phyloP scores from a whole-genome alignment of 2,888 invertebrate genomes.

The Macrophya annulata region DNA sequence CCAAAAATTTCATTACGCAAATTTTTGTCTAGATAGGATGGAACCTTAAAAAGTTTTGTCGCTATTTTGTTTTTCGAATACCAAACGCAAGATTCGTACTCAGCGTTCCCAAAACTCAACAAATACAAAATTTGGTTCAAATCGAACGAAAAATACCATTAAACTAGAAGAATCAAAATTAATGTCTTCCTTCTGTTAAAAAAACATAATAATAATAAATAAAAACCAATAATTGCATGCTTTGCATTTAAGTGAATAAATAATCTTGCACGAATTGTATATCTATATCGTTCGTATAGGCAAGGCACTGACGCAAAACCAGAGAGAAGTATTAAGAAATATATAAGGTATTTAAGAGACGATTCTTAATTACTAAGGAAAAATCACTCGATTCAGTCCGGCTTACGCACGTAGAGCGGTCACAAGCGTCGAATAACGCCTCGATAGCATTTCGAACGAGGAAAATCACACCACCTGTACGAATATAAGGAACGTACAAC shows the following conservation, averaged over 20 bases:
- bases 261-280: conserved; percentile 5
- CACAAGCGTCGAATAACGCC: conserved; percentile 32
- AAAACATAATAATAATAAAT: background rate
- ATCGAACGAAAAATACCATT: background rate
- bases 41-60: background rate
- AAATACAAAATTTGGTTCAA: conserved; percentile 11
- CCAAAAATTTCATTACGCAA: conserved; percentile 17
- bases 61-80: background rate
- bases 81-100: background rate
- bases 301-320: background rate
- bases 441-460: conserved; percentile 27
- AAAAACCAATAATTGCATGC: background rate
- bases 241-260: background rate
- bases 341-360: background rate
- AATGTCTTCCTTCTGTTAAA: conserved; percentile 13
- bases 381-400: conserved; percentile 15
- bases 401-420: conserved; percentile 23
- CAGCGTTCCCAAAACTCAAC: background rate
- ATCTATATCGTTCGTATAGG: conserved; percentile 27
- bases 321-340: background rate
- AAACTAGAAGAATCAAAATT: conserved; percentile 5
- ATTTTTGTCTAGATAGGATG: background rate
- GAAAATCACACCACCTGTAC: conserved; percentile 26
- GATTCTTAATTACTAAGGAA: conserved; percentile 34
- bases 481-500: conserved; percentile 33